These are phyloP conservation scores for Etheostoma perlongum DNA, from an alignment of 2,797 vertebrate species.

Conservation along the genomic window DNA sequence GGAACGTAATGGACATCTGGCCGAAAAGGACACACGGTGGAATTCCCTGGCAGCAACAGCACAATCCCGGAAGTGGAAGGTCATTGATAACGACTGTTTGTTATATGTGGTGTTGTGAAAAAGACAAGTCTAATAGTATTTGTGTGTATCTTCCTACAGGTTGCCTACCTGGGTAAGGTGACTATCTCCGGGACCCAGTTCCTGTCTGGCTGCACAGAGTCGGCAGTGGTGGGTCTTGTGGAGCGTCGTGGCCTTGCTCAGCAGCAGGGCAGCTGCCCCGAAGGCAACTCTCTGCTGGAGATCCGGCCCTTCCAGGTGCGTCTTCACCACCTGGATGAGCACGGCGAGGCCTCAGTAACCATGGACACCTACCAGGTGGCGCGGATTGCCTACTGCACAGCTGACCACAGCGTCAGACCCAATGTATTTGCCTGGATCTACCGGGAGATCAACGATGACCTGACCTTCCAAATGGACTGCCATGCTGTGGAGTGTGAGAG, in stretches of 20 bases:
- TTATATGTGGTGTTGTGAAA: background rate
- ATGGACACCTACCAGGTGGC: conserved; percentile 99
- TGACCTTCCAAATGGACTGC: conserved; percentile 99
- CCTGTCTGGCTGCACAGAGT: conserved; percentile 96
- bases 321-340: conserved; percentile 94
- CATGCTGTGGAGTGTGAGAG: conserved; percentile 97
- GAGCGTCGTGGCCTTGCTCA: conserved; percentile 85
- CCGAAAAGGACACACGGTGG: no score
- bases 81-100: background rate
- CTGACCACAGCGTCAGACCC: conserved; percentile 94
- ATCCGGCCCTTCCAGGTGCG: conserved; percentile 98
- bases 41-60: no score
- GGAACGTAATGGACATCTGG: no score
- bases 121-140: conserved; percentile 15
- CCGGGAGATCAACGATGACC: conserved; percentile 98
- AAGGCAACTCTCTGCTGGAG: conserved; percentile 91
- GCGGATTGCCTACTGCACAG: conserved; percentile 98
- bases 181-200: conserved; percentile 94
- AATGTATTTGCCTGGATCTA: conserved; percentile 99
- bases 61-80: no score
- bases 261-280: conserved; percentile 84
- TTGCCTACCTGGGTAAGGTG: conserved; percentile 96
- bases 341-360: conserved; percentile 90
- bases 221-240: conserved; percentile 95
- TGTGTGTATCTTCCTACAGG: conserved; percentile 84